A percentile compares a stretch with the other conserved stretches of the same genome.
Conservation (phyloP, 1,140 invertebrate genomes). For the Potamilus streckersoni region DNA sequence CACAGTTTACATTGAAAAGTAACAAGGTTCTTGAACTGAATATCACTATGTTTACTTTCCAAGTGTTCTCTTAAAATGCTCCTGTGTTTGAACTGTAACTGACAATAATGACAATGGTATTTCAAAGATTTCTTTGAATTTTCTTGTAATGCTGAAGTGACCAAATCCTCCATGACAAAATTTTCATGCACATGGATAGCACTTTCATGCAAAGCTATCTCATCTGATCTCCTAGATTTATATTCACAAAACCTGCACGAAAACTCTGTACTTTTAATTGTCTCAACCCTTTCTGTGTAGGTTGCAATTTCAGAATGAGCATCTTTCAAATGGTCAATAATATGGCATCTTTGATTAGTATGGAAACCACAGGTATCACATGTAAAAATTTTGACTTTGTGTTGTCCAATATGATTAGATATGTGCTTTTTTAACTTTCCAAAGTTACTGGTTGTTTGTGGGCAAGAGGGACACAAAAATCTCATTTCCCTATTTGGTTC, state of each 20-base stretch:
- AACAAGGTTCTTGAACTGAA: constrained; percentile 22
- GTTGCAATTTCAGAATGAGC: constrained; percentile 4
- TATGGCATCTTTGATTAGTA: constrained; percentile 24
- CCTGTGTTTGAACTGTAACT: constrained; percentile 24
- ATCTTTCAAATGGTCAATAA: constrained; percentile 26
- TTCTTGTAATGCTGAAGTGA: constrained; percentile 6
- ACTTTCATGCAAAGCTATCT: constrained; percentile 17
- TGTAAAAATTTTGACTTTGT: constrained; percentile 18
- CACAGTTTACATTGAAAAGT: constrained; percentile 30
- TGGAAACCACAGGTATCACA: constrained; percentile 17
- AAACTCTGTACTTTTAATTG: constrained; percentile 15
- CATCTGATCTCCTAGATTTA: constrained; percentile 9
- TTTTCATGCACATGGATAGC: constrained; percentile 6
- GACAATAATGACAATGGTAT: constrained; percentile 32
- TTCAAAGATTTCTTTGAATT: constrained; percentile 7
- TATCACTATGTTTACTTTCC: constrained; percentile 13
- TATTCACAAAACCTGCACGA: constrained; percentile 26
- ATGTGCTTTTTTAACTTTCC: constrained; percentile 13
- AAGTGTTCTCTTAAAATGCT: constrained; percentile 24
- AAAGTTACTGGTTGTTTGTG: constrained; percentile 6
- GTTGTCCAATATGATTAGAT: constrained; percentile 19
- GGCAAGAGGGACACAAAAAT: constrained; percentile 24
- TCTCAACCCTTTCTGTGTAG: constrained; percentile 15
- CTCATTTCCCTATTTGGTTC: constrained; percentile 21
- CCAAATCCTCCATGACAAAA: too few relatives aligned